Base-by-base conservation (phyloP, 2,888 invertebrate species). In the Nephrocerus scutellatus region DNA sequence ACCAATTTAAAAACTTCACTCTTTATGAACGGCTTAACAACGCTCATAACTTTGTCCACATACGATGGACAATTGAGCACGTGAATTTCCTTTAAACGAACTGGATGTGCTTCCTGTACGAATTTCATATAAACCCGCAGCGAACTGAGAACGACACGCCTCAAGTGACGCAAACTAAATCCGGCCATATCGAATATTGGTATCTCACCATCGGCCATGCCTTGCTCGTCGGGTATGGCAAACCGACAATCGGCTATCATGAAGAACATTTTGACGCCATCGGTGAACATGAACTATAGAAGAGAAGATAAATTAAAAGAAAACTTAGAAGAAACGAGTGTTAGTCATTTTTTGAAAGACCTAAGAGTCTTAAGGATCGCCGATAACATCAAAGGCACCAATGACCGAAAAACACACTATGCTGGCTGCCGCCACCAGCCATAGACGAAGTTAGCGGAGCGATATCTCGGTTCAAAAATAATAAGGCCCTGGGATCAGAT, bases 101-200 rank as follows among this genome's bases (percentile, higher is more conserved):
- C 76, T 1, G 82, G 82, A 62, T 81, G 76, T 1, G 80, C 81
- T 55, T 82, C 81, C 77, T 82, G 82, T 30, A 80, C 77, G 52
- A 81, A 82, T 53, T 79, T 70, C 80, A 82, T 80, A 56, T 82
- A 82, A 56, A 80, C 77, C 33, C 78, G 74, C 15, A 82, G 57
- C 23, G 78, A 72, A 0, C 77, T 75, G 29, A 82, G 62, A 25
- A 76, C 76, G 3, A 81, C 66, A 64, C 76, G 79, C 7, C 78
- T 71, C 19, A 82, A 65, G 52, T 82, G 82, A 43, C 76, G 75
- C 40, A 82, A 58, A 2, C 75, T 70, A 24, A 77, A 76, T 31
- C 80, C 79, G 1, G 73, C 72, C 59, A 82, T 77, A 59, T 83
- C 83, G 49, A 82, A 82, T 31, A 83, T 77, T 0, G 82, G 81